These are phyloP conservation scores for Heliconius melpomene DNA, from an alignment of 1,140 invertebrate species.

Conservation along the genomic window DNA sequence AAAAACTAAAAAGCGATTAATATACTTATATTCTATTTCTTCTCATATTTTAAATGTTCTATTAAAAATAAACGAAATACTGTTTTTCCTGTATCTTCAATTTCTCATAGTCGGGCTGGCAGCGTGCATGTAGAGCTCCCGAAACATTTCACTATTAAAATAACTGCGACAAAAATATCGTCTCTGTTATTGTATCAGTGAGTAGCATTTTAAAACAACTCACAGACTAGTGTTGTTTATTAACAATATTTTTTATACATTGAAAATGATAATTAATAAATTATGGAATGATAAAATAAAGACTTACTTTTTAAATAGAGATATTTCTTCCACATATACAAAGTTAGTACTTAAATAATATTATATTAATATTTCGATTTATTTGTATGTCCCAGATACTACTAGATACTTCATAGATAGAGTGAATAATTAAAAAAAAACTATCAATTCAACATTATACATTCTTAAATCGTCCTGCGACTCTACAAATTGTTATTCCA, in stretches of 20 bases:
- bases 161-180: neutral
- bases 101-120: neutral
- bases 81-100: neutral
- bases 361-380: neutral
- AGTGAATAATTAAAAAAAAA: neutral
- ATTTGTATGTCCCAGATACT: neutral
- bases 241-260: neutral
- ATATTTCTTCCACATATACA: neutral
- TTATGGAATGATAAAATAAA: no score
- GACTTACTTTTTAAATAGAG: no score
- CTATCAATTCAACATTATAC: neutral
- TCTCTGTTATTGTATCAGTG: neutral
- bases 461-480: neutral
- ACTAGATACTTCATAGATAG: neutral
- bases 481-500: constrained; percentile 1
- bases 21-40: neutral
- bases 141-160: constrained; percentile 9
- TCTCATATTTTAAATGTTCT: neutral
- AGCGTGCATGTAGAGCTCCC: neutral
- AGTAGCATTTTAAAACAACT: neutral
- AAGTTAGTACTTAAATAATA: neutral
- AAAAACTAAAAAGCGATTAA: neutral
- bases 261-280: neutral
- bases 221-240: neutral
- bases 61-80: neutral